Evolutionary conservation across 2,797 vertebrate species (phyloP).

Genomic region (Mycteria americana): DNA sequence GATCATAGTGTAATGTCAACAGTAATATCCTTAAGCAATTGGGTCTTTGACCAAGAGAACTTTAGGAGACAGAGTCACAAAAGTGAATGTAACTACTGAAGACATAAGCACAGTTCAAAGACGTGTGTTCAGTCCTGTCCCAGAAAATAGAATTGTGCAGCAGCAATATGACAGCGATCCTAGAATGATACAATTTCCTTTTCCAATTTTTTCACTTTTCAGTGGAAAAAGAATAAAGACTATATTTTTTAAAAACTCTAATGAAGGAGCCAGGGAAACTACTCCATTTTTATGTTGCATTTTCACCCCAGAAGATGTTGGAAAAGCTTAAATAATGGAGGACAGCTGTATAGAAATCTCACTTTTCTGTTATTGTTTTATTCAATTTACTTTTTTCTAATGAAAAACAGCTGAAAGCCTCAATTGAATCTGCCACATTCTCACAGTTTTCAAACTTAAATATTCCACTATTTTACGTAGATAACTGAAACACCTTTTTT

Average conservation of each 20-base stretch:
- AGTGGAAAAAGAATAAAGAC: neutral
- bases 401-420: neutral
- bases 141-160: neutral
- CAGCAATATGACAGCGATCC: neutral
- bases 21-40: neutral
- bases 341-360: fast-evolving
- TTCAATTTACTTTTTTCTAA: neutral
- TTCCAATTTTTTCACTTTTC: neutral
- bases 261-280: neutral
- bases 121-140: neutral
- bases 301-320: neutral
- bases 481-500: neutral
- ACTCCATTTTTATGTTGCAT: neutral
- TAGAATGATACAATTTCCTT: neutral
- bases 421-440: neutral
- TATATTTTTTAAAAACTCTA: neutral
- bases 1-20: neutral
- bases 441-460: neutral
- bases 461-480: neutral
- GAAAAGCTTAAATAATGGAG: neutral
- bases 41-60: neutral
- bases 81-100: neutral
- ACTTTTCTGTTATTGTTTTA: neutral
- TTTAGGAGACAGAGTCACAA: neutral
- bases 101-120: neutral